Conservation (phyloP, 2,888 invertebrate genomes). For the Lagria hirta region DNA sequence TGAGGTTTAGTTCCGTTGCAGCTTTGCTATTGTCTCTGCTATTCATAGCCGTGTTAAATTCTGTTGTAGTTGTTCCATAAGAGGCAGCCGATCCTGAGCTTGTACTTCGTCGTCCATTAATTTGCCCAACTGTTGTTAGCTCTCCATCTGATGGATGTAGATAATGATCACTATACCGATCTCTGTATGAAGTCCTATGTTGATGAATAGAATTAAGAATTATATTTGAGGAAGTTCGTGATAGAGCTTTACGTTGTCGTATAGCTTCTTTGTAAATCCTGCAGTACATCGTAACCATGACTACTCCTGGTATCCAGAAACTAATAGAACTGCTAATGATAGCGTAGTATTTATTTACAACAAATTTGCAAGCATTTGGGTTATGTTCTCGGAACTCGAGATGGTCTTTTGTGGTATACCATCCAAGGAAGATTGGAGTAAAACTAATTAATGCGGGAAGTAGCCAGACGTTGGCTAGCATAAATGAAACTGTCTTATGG, state of each 20-base stretch:
- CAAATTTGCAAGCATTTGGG: constrained; percentile 79
- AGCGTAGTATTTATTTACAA: constrained; percentile 84
- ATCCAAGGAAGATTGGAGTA: constrained; percentile 89
- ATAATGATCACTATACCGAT: constrained; percentile 55
- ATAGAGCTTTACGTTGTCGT: constrained; percentile 77
- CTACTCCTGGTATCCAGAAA: constrained; percentile 90
- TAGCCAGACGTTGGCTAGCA: constrained; percentile 89
- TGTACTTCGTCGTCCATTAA: constrained; percentile 62
- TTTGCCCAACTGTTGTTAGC: constrained; percentile 56
- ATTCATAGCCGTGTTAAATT: constrained; percentile 49
- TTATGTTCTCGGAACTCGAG: constrained; percentile 59
- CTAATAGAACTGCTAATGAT: constrained; percentile 87
- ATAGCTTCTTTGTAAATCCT: constrained; percentile 82
- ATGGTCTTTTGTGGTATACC: constrained; percentile 69
- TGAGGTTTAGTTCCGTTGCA: constrained; percentile 69
- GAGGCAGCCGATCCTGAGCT: constrained; percentile 58
- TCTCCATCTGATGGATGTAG: constrained; percentile 64
- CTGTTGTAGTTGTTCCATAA: constrained; percentile 56
- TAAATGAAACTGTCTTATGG: constrained; percentile 73
- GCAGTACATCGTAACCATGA: constrained; percentile 91
- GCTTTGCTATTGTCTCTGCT: constrained; percentile 61
- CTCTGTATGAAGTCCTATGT: constrained; percentile 70
- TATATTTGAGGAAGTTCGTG: constrained; percentile 84
- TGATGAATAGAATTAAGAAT: constrained; percentile 82
- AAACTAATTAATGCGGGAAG: constrained; percentile 91